These are phyloP conservation scores for Megalopta genalis DNA, from an alignment of 1,140 invertebrate species.

Conservation along the genomic window DNA sequence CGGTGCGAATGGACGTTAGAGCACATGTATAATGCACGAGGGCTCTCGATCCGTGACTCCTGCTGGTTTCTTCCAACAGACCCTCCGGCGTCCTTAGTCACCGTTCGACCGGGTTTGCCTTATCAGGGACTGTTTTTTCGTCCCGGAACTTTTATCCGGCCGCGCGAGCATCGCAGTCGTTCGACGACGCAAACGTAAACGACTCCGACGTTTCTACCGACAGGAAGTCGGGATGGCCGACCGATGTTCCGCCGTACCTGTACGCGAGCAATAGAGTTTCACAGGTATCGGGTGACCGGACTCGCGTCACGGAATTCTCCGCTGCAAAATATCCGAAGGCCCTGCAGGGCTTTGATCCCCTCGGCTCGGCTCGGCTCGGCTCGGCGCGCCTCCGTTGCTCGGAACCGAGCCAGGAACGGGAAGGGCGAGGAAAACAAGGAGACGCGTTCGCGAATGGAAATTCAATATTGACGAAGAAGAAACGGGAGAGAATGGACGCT, in stretches of 20 bases:
- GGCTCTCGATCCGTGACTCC: conserved; percentile 56
- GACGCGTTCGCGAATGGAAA: too few relatives aligned
- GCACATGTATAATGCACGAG: conserved; percentile 63
- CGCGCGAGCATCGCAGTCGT: neutral
- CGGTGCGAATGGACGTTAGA: conserved; percentile 28
- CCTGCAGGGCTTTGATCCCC: neutral
- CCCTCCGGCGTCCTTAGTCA: conserved; percentile 19
- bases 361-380: too few relatives aligned
- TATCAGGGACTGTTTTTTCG: conserved; percentile 44
- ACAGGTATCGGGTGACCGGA: conserved; percentile 11
- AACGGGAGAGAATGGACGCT: too few relatives aligned
- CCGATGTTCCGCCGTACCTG: neutral
- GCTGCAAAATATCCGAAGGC: too few relatives aligned
- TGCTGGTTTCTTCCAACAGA: conserved; percentile 17
- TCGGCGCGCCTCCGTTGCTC: too few relatives aligned
- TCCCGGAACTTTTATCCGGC: conserved; percentile 46
- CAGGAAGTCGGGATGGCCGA: neutral
- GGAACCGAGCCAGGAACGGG: too few relatives aligned
- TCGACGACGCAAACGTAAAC: conserved; percentile 12
- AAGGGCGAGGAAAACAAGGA: too few relatives aligned
- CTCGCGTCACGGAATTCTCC: conserved; percentile 5
- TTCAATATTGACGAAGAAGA: too few relatives aligned
- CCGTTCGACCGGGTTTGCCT: conserved; percentile 14
- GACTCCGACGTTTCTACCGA: too few relatives aligned
- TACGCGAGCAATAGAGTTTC: conserved; percentile 22